Evolutionary conservation across 2,888 invertebrate species (phyloP), one percentile per base, ranked within the genome.

Genomic region (Cephus pygmeus): DNA sequence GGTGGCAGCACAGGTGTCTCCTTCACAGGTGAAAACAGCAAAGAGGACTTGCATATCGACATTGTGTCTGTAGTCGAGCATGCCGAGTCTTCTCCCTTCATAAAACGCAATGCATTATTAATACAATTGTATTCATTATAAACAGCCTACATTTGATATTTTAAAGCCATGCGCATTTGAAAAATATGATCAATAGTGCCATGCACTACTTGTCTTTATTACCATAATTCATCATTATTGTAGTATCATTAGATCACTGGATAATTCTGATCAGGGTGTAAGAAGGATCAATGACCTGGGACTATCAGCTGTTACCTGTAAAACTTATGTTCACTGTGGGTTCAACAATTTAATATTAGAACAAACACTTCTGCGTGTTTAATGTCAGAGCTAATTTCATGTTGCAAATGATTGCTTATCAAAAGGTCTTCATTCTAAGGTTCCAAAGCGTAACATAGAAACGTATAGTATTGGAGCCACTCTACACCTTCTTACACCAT

Each of bases 1-100:
- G 93, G 92, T 83, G 96, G 95, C 83, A 93, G 92, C 85, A 94
- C 93, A 69, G 93, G 93, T 83, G 94, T 95, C 92, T 98, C 97
- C 92, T 96, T 96, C 80, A 97, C 96, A 34, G 98, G 98, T 81
- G 97, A 98, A 93, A 98, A 98, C 80, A 98, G 93, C 85, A 97
- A 93, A 91, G 97, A 97, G 81, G 97, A 97, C 92, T 97, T 97
- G 93, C 97, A 97, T 91, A 97, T 96, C 81, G 97, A 97, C 95
- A 97, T 97, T 83, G 97, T 95, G 89, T 95, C 95, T 34, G 92
- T 89, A 87, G 94, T 94, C 75, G 95, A 95, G 90, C 95, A 95
- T 84, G 95, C 95, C 34, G 94, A 95, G 88, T 96, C 96, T 92
- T 96, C 96, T 86, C 95, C 95, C 93, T 95, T 92, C 40, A 86